These are phyloP conservation scores for Theristicus caerulescens DNA, from an alignment of 2,113 vertebrate genomes.

Conservation along the genomic window DNA sequence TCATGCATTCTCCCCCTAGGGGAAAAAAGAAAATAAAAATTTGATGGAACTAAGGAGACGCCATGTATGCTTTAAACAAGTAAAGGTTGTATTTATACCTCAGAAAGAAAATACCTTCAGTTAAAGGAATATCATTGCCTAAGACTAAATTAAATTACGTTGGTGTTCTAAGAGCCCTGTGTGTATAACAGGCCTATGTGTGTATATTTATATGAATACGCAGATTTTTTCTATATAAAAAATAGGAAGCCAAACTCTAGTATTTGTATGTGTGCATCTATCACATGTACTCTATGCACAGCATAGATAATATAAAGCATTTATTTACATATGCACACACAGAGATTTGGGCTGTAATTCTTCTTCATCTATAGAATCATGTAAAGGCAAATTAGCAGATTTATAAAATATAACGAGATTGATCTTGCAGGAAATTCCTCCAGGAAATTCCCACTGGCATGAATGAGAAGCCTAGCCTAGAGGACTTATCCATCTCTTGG, in stretches of 20 bases:
- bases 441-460: neutral
- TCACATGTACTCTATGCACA: neutral
- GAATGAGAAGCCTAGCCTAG: neutral
- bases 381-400: neutral
- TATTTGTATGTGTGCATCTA: neutral
- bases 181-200: neutral
- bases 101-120: neutral
- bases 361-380: neutral
- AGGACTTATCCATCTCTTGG: neutral
- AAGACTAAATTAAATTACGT: neutral
- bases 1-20: conserved; percentile 6
- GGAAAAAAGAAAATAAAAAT: conserved; percentile 38
- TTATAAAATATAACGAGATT: neutral
- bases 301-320: neutral
- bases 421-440: neutral
- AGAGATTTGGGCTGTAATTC: neutral
- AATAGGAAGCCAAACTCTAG: neutral
- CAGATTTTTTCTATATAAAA: neutral
- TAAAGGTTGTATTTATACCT: neutral
- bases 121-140: neutral
- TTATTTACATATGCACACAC: neutral
- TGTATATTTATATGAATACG: neutral
- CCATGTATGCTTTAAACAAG: neutral
- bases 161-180: neutral
- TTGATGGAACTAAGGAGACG: neutral